Conservation (phyloP, 2,797 vertebrate species). For the Enteromius trimaculatus region DNA sequence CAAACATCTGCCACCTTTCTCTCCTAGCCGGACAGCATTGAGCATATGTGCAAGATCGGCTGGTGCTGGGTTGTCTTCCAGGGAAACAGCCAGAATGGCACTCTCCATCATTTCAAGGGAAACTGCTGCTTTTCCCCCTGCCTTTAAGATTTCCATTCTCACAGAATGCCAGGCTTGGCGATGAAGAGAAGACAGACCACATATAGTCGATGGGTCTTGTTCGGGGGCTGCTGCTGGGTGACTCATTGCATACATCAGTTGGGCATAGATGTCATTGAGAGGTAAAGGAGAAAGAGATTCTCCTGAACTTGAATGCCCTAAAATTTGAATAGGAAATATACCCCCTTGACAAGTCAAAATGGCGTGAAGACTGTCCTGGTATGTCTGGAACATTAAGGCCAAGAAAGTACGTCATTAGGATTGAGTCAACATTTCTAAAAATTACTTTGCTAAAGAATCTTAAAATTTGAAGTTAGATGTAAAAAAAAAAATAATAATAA, state of each 20-base stretch:
- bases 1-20: slow-evolving; percentile 64
- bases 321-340: slow-evolving; percentile 76
- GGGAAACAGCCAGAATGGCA: slow-evolving; percentile 73
- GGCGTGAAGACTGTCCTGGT: slow-evolving; percentile 79
- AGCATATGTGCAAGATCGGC: slow-evolving; percentile 72
- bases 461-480: not conserved
- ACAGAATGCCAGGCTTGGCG: slow-evolving; percentile 74
- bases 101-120: slow-evolving; percentile 79
- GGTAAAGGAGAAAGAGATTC: slow-evolving; percentile 67
- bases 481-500: not conserved
- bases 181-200: slow-evolving; percentile 73
- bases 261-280: slow-evolving; percentile 74
- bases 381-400: slow-evolving; percentile 69
- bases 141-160: slow-evolving; percentile 71
- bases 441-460: not conserved
- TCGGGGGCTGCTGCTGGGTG: slow-evolving; percentile 60
- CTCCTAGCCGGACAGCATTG: slow-evolving; percentile 76
- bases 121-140: slow-evolving; percentile 65
- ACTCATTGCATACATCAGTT: slow-evolving; percentile 68
- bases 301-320: slow-evolving; percentile 63
- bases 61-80: slow-evolving; percentile 74
- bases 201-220: slow-evolving; percentile 69
- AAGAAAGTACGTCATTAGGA: not conserved
- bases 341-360: slow-evolving; percentile 73
- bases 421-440: not conserved